Evolutionary conservation across 2,797 vertebrate genomes (phyloP).

Genomic region (Scolopax bukidnonensis): DNA sequence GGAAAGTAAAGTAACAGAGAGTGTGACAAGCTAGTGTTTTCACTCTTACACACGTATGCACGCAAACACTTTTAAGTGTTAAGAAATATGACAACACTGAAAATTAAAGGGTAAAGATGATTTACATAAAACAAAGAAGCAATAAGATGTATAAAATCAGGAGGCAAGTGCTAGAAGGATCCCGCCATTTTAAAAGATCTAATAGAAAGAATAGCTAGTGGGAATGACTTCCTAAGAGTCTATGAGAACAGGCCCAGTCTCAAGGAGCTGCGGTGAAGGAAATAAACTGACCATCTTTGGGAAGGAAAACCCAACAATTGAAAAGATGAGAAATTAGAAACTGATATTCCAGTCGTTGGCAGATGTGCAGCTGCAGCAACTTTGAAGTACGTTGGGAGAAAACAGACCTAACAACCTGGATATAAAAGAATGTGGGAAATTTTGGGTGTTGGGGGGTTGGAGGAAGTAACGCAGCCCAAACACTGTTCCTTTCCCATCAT

Average conservation of each 20-base stretch:
- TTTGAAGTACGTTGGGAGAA: not conserved
- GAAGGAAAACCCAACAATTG: not conserved
- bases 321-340: conserved; percentile 42
- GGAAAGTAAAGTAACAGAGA: not conserved
- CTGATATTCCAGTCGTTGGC: not conserved
- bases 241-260: not conserved
- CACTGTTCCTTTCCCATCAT: not conserved
- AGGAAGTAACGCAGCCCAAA: not conserved
- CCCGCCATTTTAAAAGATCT: not conserved
- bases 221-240: not conserved
- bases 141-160: not conserved
- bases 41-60: not conserved
- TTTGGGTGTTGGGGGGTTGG: rapidly evolving
- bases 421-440: not conserved
- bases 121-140: not conserved
- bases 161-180: not conserved
- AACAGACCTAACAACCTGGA: not conserved
- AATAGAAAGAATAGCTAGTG: not conserved
- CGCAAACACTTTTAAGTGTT: not conserved
- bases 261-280: conserved; percentile 18
- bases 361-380: not conserved
- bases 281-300: conserved; percentile 15
- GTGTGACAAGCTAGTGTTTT: not conserved
- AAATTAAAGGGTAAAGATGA: not conserved
- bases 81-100: not conserved